Percentiles rank a stretch among this genome's conserved stretches.
Evolutionary conservation across 2,113 vertebrate genomes (phyloP).

Genomic region (Notiomystis cincta): DNA sequence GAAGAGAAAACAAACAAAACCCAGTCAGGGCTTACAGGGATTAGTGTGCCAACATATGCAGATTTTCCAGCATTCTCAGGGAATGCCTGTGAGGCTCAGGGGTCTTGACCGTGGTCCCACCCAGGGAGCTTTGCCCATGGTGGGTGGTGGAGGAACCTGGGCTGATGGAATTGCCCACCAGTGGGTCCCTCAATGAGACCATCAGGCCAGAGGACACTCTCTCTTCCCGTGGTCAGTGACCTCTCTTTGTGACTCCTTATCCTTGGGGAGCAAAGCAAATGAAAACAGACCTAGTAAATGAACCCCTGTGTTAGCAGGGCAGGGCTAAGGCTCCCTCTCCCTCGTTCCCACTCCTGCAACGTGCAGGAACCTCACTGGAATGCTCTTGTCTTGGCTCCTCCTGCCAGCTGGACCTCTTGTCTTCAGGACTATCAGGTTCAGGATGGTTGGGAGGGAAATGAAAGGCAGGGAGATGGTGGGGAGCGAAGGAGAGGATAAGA

Average conservation of each 20-base stretch:
- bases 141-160: background rate
- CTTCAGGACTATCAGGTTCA: background rate
- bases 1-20: constrained; percentile 32
- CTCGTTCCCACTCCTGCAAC: background rate
- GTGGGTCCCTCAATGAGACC: background rate
- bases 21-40: background rate
- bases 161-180: background rate
- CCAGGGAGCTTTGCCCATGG: background rate
- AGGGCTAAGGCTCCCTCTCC: background rate
- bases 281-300: background rate
- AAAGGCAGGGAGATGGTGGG: background rate
- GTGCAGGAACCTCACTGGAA: background rate
- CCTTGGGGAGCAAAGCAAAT: background rate
- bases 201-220: background rate
- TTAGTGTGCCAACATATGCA: background rate
- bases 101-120: background rate
- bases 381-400: background rate
- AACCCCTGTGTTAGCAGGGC: accelerated
- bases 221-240: background rate
- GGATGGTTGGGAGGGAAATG: background rate
- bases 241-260: background rate
- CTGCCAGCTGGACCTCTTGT: accelerated
- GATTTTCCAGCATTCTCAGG: background rate
- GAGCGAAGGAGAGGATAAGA: background rate
- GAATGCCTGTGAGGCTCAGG: background rate